phyloP scores from a whole-genome alignment of 2,888 invertebrate genomes.

The Heliconius cydno region DNA sequence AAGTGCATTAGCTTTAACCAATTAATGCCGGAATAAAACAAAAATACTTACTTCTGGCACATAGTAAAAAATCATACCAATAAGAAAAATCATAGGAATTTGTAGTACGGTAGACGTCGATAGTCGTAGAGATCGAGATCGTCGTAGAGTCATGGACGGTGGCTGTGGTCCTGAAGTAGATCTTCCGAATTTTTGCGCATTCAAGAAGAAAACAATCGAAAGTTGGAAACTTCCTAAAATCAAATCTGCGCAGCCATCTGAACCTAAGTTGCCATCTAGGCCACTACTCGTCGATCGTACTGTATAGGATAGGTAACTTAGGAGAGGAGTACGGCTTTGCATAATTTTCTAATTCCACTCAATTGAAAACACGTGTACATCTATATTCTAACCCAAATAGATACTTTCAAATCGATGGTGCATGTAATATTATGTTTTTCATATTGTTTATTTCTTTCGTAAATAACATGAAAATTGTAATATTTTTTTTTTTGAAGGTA shows the following conservation, averaged over 20 bases:
- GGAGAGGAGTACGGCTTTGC: slow-evolving; percentile 6
- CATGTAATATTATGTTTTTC: background rate
- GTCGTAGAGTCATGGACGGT: too few species aligned
- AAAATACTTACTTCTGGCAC: background rate
- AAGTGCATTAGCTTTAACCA: background rate
- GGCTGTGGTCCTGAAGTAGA: too few species aligned
- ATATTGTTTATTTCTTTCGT: background rate
- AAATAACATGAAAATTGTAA: background rate
- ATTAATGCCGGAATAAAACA: background rate
- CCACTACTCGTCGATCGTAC: too few species aligned
- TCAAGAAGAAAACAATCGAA: too few species aligned
- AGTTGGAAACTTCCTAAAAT: too few species aligned
- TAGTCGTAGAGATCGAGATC: too few species aligned
- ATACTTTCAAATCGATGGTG: slow-evolving; percentile 22
- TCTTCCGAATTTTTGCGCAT: too few species aligned
- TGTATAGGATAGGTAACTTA: background rate
- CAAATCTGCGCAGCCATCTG: too few species aligned
- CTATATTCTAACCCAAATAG: slow-evolving; percentile 36
- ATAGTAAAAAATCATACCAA: background rate
- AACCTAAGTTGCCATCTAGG: too few species aligned
- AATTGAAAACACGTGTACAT: slow-evolving; percentile 52
- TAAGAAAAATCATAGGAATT: too few species aligned
- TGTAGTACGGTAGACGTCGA: too few species aligned
- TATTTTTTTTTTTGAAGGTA: background rate
- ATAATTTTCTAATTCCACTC: slow-evolving; percentile 36